Evolutionary conservation across 2,797 vertebrate genomes (phyloP), one percentile per base, ranked within the genome.

Genomic region (Sparidentex hasta): DNA sequence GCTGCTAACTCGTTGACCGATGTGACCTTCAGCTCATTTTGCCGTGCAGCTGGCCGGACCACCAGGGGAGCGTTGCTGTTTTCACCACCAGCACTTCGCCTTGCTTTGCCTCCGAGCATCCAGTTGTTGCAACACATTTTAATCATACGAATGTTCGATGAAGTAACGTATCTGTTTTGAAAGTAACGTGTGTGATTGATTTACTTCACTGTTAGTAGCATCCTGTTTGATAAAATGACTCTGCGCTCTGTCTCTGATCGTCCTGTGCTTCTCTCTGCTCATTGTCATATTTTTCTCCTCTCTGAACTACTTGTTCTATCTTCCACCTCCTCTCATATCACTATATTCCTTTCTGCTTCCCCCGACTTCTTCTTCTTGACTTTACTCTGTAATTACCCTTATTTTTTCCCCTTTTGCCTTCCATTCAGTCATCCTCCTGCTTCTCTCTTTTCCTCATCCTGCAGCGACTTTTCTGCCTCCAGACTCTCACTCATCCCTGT

Each of bases 331-430:
- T 50, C 21, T 17, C 7, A 43, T 33, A 44, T 59, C 14, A 55
- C 21, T 56, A 3, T 20, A 64, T 58, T 18, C 23, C 17, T 7
- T 18, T 69, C 27, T 14, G 54, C 27, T n/a, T 56, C 69, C 50
- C 38, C 23, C 13, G 46, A 38, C 73, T 57, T 65, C 55, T 48
- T 72, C 29, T 33, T 13, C 59, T 69, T 77, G 11, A 21, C 65
- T 76, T 63, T 63, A 21, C 33, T 62, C 6, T 57, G 6, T 74
- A 65, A 76, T 77, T 17, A 63, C n/a, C n/a, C 12, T 48, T 50
- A 18, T 50, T 65, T 57, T 57, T 58, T 38, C 14, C 2, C 20
- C n/a, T 7, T 57, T 59, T 50, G 11, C 25, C 62, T 65, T 76
- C 29, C 12, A 25, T 62, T 59, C 50, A 33, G 21, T 38, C 20